phyloP scores from a whole-genome alignment of 2,797 vertebrate species.

The Myripristis murdjan region DNA sequence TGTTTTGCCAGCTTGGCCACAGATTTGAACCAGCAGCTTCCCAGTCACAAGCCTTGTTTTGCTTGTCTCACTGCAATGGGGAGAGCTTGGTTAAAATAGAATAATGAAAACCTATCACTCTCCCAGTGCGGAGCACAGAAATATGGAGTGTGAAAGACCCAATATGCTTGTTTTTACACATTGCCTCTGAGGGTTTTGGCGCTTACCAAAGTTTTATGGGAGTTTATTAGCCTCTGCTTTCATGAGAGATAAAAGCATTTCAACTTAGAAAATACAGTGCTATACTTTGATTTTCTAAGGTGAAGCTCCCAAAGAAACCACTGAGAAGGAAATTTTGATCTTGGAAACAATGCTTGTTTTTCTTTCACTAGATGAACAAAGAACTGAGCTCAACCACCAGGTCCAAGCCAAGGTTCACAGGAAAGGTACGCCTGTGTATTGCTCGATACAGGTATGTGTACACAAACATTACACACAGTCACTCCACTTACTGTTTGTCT shows the following conservation, averaged over 20 bases:
- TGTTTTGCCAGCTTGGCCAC: neutral
- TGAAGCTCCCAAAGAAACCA: conserved; percentile 4
- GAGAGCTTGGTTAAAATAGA: neutral
- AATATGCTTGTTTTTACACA: conserved; percentile 7
- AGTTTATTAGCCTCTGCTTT: neutral
- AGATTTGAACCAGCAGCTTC: neutral
- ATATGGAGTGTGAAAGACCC: conserved; percentile 14
- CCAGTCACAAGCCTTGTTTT: too few species aligned
- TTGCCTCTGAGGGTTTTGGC: neutral
- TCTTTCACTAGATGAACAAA: conserved; percentile 92
- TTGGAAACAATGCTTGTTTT: conserved; percentile 24
- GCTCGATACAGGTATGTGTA: conserved; percentile 94
- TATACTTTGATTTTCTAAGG: neutral
- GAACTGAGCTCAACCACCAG: conserved; percentile 89
- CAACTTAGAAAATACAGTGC: neutral
- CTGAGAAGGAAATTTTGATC: neutral
- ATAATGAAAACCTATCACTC: conserved; percentile 9
- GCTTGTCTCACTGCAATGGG: neutral
- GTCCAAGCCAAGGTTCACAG: conserved; percentile 93
- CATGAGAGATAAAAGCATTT: neutral
- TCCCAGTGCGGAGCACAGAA: neutral
- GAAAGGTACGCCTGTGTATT: conserved; percentile 96
- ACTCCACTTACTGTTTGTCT: neutral
- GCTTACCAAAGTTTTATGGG: neutral
- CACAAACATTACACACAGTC: neutral